These are phyloP conservation scores for Falco punctatus DNA, from an alignment of 2,113 vertebrate genomes.

Conservation along the genomic window DNA sequence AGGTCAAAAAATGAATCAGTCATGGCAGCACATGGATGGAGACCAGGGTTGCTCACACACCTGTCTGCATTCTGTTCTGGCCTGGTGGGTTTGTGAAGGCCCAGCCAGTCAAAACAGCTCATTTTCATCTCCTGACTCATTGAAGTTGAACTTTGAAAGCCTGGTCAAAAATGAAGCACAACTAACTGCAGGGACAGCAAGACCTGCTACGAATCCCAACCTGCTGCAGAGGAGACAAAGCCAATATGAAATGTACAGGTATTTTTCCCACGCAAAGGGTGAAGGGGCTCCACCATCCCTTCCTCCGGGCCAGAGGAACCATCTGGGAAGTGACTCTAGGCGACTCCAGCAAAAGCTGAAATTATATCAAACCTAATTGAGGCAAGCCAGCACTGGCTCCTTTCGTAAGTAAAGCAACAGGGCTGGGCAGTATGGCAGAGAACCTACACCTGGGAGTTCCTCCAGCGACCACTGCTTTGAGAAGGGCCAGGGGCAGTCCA, in stretches of 20 bases:
- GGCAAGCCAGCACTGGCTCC: background rate
- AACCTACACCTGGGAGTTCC: background rate
- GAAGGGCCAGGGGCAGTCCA: background rate
- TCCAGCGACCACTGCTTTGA: background rate
- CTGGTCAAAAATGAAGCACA: background rate
- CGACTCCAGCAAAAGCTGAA: background rate
- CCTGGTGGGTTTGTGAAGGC: slow-evolving; percentile 3
- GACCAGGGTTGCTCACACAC: background rate
- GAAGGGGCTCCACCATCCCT: background rate
- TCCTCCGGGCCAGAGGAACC: background rate
- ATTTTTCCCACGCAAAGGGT: background rate
- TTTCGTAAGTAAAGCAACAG: background rate
- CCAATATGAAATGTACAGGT: background rate
- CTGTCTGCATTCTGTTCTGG: slow-evolving; percentile 26
- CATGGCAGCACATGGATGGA: background rate
- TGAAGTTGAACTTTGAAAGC: slow-evolving; percentile 32
- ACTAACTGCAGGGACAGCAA: background rate
- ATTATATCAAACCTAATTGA: slow-evolving; percentile 7
- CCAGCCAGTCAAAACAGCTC: background rate
- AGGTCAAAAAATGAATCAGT: background rate
- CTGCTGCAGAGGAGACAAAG: background rate
- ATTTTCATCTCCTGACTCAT: slow-evolving; percentile 27
- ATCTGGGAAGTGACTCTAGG: background rate
- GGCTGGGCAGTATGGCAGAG: background rate
- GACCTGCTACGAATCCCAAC: background rate